Conservation (phyloP, 2,113 vertebrate genomes). For the Xenopus borealis region DNA sequence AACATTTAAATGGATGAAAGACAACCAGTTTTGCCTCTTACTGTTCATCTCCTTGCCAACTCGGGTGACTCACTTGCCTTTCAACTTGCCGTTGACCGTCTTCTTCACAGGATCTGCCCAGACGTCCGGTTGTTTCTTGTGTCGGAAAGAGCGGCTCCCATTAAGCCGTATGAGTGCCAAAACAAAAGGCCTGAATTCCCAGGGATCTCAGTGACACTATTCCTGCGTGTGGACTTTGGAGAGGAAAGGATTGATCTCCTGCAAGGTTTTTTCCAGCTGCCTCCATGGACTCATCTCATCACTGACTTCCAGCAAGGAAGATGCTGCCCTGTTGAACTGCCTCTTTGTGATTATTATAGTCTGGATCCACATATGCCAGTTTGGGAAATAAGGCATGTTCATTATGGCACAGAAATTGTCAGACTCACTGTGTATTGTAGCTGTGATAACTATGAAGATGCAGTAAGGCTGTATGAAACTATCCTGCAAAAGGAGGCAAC, state of each 20-base stretch:
- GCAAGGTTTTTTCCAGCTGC: conserved; percentile 77
- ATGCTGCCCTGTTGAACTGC: conserved; percentile 55
- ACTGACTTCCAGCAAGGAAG: conserved; percentile 54
- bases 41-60: conserved; percentile 81
- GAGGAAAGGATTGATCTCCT: conserved; percentile 79
- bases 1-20: conserved; percentile 55
- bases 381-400: conserved; percentile 83
- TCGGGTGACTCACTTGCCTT: conserved; percentile 72
- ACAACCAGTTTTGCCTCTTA: conserved; percentile 64
- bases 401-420: conserved; percentile 73
- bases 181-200: conserved; percentile 69
- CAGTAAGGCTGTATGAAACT: conserved; percentile 81
- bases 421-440: conserved; percentile 82
- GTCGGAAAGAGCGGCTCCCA: conserved; percentile 71
- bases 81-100: conserved; percentile 78
- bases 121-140: conserved; percentile 81
- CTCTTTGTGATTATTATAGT: conserved; percentile 78
- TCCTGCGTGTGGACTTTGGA: conserved; percentile 76
- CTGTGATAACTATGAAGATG: conserved; percentile 85
- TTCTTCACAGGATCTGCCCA: conserved; percentile 76
- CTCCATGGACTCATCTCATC: conserved; percentile 80
- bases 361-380: conserved; percentile 83
- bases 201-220: conserved; percentile 82
- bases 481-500: conserved; percentile 73
- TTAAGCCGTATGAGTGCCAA: conserved; percentile 51